Percentiles rank a stretch among this genome's conserved stretches.
Evolutionary conservation across 2,113 vertebrate genomes (phyloP).

Genomic region (Scytalopus superciliaris): DNA sequence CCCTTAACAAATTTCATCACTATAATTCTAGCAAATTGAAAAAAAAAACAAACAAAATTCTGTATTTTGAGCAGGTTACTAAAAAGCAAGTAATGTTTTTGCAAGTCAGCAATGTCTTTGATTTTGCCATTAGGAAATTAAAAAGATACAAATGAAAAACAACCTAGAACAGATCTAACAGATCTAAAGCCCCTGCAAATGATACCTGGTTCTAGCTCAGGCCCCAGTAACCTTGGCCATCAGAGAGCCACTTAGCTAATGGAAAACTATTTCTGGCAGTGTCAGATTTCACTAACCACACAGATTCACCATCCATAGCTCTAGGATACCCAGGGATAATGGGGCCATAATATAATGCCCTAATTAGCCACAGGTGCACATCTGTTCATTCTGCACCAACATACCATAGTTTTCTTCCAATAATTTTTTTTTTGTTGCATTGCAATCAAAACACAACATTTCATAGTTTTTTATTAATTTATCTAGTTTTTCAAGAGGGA

Average conservation of each 20-base stretch:
- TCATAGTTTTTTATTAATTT: neutral
- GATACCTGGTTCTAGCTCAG: neutral
- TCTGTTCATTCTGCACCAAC: neutral
- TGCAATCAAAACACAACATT: neutral
- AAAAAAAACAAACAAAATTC: neutral
- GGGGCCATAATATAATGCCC: neutral
- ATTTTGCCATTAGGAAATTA: neutral
- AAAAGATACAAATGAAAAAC: neutral
- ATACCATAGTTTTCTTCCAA: neutral
- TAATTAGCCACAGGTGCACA: neutral
- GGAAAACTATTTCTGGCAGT: neutral
- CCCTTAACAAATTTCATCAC: neutral
- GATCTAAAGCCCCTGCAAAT: neutral
- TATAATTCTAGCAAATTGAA: neutral
- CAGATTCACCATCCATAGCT: neutral
- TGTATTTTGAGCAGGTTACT: neutral
- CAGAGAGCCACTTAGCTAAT: neutral
- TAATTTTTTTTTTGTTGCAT: neutral
- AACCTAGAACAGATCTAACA: neutral
- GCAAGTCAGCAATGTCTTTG: neutral
- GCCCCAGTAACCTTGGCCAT: neutral
- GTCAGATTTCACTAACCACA: neutral
- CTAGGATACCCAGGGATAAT: neutral
- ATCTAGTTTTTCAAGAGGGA: accelerated
- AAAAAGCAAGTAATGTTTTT: neutral